phyloP scores from a whole-genome alignment of 2,113 vertebrate genomes.

The Carassius carassius region DNA sequence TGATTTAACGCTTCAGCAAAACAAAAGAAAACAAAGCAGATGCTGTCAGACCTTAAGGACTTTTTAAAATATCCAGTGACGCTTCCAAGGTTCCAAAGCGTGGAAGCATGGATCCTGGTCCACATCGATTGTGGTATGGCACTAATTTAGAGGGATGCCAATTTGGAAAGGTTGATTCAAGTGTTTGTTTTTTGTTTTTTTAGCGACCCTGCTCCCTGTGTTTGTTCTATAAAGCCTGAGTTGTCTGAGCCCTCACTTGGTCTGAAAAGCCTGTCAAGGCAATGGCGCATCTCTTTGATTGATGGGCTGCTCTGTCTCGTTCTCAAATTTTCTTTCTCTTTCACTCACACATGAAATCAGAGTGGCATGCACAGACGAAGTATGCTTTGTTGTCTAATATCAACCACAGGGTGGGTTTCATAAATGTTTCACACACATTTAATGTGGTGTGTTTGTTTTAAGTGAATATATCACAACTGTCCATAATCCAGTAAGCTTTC shows the following conservation, averaged over 20 bases:
- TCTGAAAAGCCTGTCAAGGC: slow-evolving; percentile 22
- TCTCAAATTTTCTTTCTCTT: neutral
- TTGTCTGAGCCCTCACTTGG: neutral
- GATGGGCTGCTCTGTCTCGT: slow-evolving; percentile 2
- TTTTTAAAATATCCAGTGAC: slow-evolving; percentile 16
- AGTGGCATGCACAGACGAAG: neutral
- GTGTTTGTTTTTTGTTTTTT: neutral
- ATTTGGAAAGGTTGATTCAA: slow-evolving; percentile 37
- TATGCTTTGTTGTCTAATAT: slow-evolving; percentile 8
- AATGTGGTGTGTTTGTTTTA: neutral
- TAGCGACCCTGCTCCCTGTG: neutral
- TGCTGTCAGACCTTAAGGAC: slow-evolving; percentile 36
- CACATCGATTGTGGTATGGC: slow-evolving; percentile 33
- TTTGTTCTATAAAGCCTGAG: neutral
- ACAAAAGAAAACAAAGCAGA: slow-evolving; percentile 29
- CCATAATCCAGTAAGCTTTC: neutral
- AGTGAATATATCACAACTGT: neutral
- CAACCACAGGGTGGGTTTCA: neutral
- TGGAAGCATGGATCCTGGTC: slow-evolving; percentile 13
- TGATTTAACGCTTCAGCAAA: slow-evolving; percentile 26
- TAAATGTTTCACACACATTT: neutral
- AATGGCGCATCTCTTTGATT: slow-evolving; percentile 35
- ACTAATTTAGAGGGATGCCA: slow-evolving; percentile 30
- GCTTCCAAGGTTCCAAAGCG: neutral
- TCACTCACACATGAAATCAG: neutral